Evolutionary conservation across 2,113 vertebrate species (phyloP), one percentile per base, ranked within the genome.

Genomic region (Dendropsophus ebraccatus): DNA sequence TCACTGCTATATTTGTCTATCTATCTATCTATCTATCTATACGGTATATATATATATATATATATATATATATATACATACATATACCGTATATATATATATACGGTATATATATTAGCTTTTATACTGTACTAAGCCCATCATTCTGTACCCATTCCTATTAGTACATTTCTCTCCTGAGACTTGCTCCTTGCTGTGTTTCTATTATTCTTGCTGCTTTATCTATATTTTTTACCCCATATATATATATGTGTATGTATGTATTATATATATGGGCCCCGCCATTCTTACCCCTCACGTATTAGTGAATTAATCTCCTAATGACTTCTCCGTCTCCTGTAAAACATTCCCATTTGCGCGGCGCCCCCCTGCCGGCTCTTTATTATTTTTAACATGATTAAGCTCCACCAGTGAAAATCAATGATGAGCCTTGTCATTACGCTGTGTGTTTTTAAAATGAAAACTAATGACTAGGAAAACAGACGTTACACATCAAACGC

Each of bases 351-450:
- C 50, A 80, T 80, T 79, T 79, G 41, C n/a, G 77, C n/a, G 21
- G 49, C 77, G 56, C 35, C 47, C 56, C 41, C 83, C 74, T 14
- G 56, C 81, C 41, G 83, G 5, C 58, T 13, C 69, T 70, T 77
- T 78, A 76, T 78, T 77, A 76, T 77, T 67, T 85, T 65, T 30
- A 23, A 6, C 73, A 37, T 47, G 32, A 77, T 65, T 85, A 77
- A 60, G 76, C 50, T 77, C 73, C 58, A 49, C 23, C 37, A 49
- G 14, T 69, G 56, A 19, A 67, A 77, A 69, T 69, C 12, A 32
- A 49, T 65, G 62, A 49, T 65, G 74, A 35, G 45, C 32, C 13
- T 14, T 11, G 54, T 62, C 23, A 80, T 80, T 80, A 80, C 7
- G 21, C 32, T 60, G 30, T 60, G 50, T 79, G 77, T 80, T 80